A percentile compares a stretch with the other conserved stretches of the same genome.
Evolutionary conservation across 2,113 vertebrate genomes (phyloP).

Genomic region (Bagarius yarrelli): DNA sequence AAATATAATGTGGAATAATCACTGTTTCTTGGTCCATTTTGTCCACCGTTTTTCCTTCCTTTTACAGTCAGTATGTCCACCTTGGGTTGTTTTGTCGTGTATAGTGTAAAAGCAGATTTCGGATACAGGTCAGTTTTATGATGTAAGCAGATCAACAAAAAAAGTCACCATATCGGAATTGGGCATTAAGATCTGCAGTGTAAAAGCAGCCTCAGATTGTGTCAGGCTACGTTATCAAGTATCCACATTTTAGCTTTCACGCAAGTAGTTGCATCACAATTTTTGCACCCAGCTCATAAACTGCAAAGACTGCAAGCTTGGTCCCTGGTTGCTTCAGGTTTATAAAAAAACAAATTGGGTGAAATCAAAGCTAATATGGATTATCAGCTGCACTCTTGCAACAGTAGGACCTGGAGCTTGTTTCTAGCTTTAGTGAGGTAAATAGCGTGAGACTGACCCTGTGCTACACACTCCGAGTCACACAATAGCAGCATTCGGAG

Average conservation of each 20-base stretch:
- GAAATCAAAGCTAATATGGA: slow-evolving; percentile 39
- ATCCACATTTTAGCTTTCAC: not conserved
- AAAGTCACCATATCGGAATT: no score
- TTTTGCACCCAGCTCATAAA: not conserved
- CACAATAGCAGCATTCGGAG: slow-evolving; percentile 14
- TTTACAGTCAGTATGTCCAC: no score
- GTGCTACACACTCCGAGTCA: slow-evolving; percentile 24
- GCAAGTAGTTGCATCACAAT: not conserved
- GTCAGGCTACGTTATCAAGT: no score
- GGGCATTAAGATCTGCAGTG: no score
- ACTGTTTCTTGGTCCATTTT: no score
- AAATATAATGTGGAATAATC: no score
- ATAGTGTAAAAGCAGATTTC: no score
- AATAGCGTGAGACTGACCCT: slow-evolving; percentile 12
- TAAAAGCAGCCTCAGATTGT: no score
- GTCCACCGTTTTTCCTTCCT: no score
- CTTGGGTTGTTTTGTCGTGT: no score
- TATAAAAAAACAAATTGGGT: slow-evolving; percentile 5
- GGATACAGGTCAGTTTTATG: no score
- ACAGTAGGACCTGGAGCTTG: slow-evolving; percentile 23
- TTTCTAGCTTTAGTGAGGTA: slow-evolving; percentile 23
- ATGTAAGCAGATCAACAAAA: no score
- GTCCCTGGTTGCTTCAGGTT: slow-evolving; percentile 10
- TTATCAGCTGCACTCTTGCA: slow-evolving; percentile 37
- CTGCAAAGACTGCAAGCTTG: slow-evolving; percentile 8